Evolutionary conservation across 2,888 invertebrate genomes (phyloP), one percentile per base, ranked within the genome.

Genomic region (Pimpla rufipes): DNA sequence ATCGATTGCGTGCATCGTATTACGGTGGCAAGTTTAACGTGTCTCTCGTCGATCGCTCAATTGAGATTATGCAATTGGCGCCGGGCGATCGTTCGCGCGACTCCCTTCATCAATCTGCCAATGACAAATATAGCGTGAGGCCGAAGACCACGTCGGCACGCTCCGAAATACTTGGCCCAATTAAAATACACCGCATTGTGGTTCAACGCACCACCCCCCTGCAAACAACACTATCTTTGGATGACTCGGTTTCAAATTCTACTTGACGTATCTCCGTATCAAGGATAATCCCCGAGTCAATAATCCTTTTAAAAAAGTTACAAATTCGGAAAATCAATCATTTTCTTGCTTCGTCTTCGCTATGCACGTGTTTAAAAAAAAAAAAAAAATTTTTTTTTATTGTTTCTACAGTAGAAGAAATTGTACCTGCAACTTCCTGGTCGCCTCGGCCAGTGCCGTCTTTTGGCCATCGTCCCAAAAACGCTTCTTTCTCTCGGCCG

Each of bases 401-500:
- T 3, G 29, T 55, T 45, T 76, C 45, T 55, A 59, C 45, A 16
- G 50, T 21, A 52, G 45, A 59, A 62, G n/a, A n/a, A 29, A 79
- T 68, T 79, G 71, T 84, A 94, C 94, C 91, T 96, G 96, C 79
- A 98, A 93, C 88, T 96, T 95, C 88, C 97, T 96, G 73, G 95
- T 95, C 11, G 97, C 96, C 88, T 97, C 96, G 4, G 98, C 98
- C 21, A 97, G 93, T 0, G 96, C 96, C 35, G 95, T 94, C 92
- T 98, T 97, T 87, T 98, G 97, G 11, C 95, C 94, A 45, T 96
- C 96, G 93, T 98, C 98, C 98, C 98, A 99, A 21, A 94, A 91
- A 88, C 97, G 97, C 90, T 97, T 97, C 5, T 97, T 95, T 82
- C 95, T 93, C 86, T 97, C 96, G 84, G 96, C 96, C 84, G 96